These are phyloP conservation scores for Nephila pilipes DNA, from an alignment of 1,140 invertebrate genomes.

Conservation along the genomic window DNA sequence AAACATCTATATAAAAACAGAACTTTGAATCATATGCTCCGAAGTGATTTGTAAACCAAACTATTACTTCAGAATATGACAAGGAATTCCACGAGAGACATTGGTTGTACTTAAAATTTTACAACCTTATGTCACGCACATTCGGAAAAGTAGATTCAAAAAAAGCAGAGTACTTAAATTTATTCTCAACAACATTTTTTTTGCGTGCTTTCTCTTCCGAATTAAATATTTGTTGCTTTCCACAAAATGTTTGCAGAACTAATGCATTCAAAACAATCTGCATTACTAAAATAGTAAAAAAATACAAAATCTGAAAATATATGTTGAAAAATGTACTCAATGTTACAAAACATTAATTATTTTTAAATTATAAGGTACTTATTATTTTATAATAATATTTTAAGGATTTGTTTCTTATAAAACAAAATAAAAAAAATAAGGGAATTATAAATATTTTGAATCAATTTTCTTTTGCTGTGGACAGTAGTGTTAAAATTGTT, in stretches of 20 bases:
- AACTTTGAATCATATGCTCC: no score
- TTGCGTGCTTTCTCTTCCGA: not conserved
- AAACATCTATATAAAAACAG: no score
- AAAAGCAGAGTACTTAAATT: not conserved
- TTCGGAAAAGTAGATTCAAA: not conserved
- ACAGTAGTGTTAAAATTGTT: no score
- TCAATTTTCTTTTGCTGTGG: no score
- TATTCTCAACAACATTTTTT: not conserved
- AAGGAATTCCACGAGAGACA: not conserved
- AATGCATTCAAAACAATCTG: not conserved
- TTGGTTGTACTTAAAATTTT: not conserved
- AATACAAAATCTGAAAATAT: not conserved
- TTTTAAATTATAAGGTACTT: no score
- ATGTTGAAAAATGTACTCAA: not conserved
- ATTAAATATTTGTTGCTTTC: not conserved
- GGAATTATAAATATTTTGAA: no score
- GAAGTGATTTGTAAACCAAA: not conserved
- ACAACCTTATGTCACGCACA: not conserved
- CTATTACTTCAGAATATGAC: not conserved
- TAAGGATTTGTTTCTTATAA: no score
- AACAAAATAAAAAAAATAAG: no score
- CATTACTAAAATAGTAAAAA: not conserved
- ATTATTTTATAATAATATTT: no score
- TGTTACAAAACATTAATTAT: no score
- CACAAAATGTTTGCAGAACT: not conserved